Base-by-base conservation (phyloP, 2,888 invertebrate species). In the Agrochola macilenta region DNA sequence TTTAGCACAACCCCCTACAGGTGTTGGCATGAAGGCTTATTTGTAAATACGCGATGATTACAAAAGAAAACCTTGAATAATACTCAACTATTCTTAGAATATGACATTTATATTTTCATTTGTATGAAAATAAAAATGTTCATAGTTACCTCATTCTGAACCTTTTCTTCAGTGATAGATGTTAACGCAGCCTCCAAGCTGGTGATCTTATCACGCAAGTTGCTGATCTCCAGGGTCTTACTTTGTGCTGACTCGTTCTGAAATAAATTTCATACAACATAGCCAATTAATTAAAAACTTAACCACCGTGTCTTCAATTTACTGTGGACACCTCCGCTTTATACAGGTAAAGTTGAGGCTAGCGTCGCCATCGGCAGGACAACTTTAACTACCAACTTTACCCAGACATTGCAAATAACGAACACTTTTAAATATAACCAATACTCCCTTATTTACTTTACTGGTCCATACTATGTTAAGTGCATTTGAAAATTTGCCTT, bases 211-310 rank as follows among this genome's bases (percentile, higher is more conserved):
- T 98, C 98, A 17, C 98, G 96, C 88, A 98, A 93, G 86, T 97
- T 97, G 90, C 98, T 98, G 17, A 97, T 97, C 93, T 98, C 98
- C 64, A 98, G 97, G 0, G 97, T 97, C 93, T 98, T 98, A 78
- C 98, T 97, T 91, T 98, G 97, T 2, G 98, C 95, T 0, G 98
- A 97, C 89, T 98, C 98, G 82, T 97, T 97, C 97, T 98, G 93
- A 60, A 96, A 61, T 20, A 61, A 20, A 35, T 20, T 30, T 20
- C 9, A 61, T 30, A 30, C 20, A 20, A 35, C 17, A 20, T 61
- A 61, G 4, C 20, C 11, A 43, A 43, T 43, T 9, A 61, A 11
- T 35, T 20, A 20, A 60, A 60, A 60, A 0, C 7, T 2, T 14
- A 14, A 26, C 5, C 5, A 26, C 5, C 5, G 14, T 26, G 2